Conservation (phyloP, 1,140 invertebrate genomes). For the Lysiphlebus fabarum region DNA sequence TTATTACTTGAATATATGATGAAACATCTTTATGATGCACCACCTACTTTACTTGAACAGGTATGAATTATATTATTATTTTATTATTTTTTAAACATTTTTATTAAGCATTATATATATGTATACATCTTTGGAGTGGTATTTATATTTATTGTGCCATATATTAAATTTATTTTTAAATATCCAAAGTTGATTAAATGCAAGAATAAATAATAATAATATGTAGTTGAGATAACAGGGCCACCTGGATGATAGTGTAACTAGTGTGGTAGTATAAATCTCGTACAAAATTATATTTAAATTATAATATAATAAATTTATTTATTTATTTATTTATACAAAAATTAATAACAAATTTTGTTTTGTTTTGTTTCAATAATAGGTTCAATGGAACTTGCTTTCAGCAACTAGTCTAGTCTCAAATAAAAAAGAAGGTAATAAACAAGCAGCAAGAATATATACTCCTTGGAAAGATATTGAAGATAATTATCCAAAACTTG, state of each 20-base stretch:
- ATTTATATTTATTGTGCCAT: constrained; percentile 1
- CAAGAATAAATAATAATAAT: constrained; percentile 33
- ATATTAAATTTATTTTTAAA: constrained; percentile 3
- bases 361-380: constrained; percentile 18
- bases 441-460: constrained; percentile 64
- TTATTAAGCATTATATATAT: constrained; percentile 2
- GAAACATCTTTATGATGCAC: constrained; percentile 90
- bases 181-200: constrained; percentile 33
- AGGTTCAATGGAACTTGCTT: constrained; percentile 82
- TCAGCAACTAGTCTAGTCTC: constrained; percentile 62
- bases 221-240: constrained; percentile 47
- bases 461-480: constrained; percentile 78
- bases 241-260: constrained; percentile 48
- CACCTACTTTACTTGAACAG: constrained; percentile 71
- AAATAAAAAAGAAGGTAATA: constrained; percentile 58
- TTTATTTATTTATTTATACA: constrained; percentile 12
- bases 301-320: neutral
- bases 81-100: neutral
- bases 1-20: constrained; percentile 93
- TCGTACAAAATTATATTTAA: constrained; percentile 38
- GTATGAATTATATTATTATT: constrained; percentile 50
- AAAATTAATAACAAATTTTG: too few relatives aligned
- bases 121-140: constrained; percentile 1
- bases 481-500: constrained; percentile 72
- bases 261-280: constrained; percentile 53